Conservation (phyloP, 2,888 invertebrate species). For the Drosophila pegasa region DNA sequence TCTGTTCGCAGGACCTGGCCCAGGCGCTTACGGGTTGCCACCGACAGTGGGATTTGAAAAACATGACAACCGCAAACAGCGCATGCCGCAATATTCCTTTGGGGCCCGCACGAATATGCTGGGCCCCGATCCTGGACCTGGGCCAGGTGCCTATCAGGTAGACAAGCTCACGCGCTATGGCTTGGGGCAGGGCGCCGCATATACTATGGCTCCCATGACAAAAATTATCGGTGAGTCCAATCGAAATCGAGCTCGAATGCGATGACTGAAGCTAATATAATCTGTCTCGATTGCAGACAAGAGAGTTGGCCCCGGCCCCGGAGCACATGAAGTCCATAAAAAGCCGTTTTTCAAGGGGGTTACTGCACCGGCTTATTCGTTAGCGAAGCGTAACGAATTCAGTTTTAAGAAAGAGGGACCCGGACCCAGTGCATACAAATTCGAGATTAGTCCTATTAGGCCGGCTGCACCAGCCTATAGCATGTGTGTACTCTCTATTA, state of each 20-base stretch:
- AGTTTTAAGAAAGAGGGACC: constrained; percentile 67
- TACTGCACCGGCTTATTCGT: constrained; percentile 86
- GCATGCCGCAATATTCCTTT: constrained; percentile 85
- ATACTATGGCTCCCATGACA: constrained; percentile 85
- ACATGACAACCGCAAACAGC: constrained; percentile 86
- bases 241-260: neutral
- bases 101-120: constrained; percentile 58
- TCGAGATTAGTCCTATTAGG: constrained; percentile 66
- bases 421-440: constrained; percentile 80
- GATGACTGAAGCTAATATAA: neutral
- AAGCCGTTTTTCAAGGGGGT: constrained; percentile 71
- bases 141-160: constrained; percentile 80
- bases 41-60: constrained; percentile 86
- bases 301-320: constrained; percentile 81
- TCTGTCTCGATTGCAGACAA: constrained; percentile 54
- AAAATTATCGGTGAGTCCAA: constrained; percentile 55
- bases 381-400: constrained; percentile 84
- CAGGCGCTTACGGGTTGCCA: constrained; percentile 87
- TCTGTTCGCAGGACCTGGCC: constrained; percentile 87
- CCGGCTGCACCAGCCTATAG: constrained; percentile 76
- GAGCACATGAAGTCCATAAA: constrained; percentile 73
- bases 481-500: constrained; percentile 70
- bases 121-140: constrained; percentile 70
- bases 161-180: constrained; percentile 80
- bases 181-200: constrained; percentile 81